phyloP scores from a whole-genome alignment of 1,140 invertebrate genomes.

The Zophobas atratus region DNA sequence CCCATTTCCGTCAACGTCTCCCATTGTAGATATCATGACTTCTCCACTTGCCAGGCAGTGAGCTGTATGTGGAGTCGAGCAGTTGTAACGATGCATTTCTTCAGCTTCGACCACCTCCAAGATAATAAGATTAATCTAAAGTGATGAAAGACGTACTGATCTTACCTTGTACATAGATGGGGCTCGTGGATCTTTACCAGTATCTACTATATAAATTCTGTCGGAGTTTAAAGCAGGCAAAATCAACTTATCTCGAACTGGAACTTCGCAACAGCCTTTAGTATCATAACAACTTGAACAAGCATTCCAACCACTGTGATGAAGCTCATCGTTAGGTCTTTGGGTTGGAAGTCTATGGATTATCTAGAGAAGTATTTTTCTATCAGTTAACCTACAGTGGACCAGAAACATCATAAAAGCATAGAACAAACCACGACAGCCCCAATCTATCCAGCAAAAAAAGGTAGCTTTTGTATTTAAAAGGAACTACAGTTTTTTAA shows the following conservation, averaged over 20 bases:
- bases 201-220: constrained; percentile 90
- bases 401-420: too few relatives aligned
- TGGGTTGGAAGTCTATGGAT: constrained; percentile 88
- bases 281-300: constrained; percentile 87
- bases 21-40: constrained; percentile 96
- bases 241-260: constrained; percentile 84
- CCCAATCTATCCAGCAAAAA: too few relatives aligned
- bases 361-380: constrained; percentile 76
- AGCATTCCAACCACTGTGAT: constrained; percentile 97
- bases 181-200: constrained; percentile 77
- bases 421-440: too few relatives aligned
- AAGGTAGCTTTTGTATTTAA: too few relatives aligned
- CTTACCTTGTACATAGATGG: constrained; percentile 72
- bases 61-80: constrained; percentile 90
- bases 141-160: constrained; percentile 16
- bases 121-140: constrained; percentile 19
- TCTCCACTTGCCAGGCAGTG: constrained; percentile 94
- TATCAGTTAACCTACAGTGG: not conserved
- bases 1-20: constrained; percentile 85
- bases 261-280: constrained; percentile 71
- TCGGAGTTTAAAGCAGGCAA: constrained; percentile 87
- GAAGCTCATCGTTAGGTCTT: constrained; percentile 89
- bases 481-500: too few relatives aligned
- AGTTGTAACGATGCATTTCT: constrained; percentile 82
- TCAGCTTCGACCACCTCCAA: constrained; percentile 78